Evolutionary conservation across 2,113 vertebrate genomes (phyloP).

Genomic region (Pristiophorus japonicus): DNA sequence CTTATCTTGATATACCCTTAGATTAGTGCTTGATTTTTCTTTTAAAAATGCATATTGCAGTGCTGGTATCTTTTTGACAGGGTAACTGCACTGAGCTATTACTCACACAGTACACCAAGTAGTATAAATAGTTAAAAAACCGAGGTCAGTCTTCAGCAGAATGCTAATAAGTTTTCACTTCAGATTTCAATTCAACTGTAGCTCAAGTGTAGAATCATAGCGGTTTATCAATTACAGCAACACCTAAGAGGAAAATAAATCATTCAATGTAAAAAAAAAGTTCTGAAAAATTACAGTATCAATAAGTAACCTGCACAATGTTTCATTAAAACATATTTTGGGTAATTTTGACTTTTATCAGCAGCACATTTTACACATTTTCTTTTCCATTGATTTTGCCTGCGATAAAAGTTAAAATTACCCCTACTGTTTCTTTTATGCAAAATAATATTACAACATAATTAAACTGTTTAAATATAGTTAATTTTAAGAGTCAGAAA

Average conservation of each 20-base stretch:
- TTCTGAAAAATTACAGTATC: not conserved
- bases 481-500: not conserved
- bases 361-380: not conserved
- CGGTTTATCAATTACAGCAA: constrained; percentile 87
- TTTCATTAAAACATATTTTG: not conserved
- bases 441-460: not conserved
- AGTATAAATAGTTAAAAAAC: constrained; percentile 33
- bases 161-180: constrained; percentile 43
- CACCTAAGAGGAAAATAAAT: constrained; percentile 60
- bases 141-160: constrained; percentile 38
- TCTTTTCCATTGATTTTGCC: not conserved
- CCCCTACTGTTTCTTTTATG: not conserved
- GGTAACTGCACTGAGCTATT: not conserved
- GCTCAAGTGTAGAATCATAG: constrained; percentile 63
- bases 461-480: not conserved
- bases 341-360: not conserved
- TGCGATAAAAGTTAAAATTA: not conserved
- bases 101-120: constrained; percentile 9
- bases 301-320: not conserved
- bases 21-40: not conserved
- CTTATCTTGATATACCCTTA: not conserved
- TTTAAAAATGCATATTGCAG: constrained; percentile 13
- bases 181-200: constrained; percentile 45
- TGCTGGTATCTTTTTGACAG: not conserved
- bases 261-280: constrained; percentile 37